Conservation (phyloP, 1,140 invertebrate genomes). For the Magallana angulata region DNA sequence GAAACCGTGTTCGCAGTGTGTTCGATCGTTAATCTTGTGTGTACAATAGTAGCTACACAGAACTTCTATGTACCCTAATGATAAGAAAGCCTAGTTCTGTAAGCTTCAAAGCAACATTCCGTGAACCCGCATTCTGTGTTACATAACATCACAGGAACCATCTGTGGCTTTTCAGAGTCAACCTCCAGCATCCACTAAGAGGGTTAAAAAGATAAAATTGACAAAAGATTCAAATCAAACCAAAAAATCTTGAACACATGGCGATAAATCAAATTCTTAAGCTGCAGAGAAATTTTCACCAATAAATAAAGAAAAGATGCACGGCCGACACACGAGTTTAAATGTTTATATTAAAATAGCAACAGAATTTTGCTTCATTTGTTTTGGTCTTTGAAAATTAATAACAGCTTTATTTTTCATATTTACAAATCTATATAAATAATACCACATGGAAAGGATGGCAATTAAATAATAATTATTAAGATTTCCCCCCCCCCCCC, state of each 20-base stretch:
- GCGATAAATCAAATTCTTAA: slow-evolving; percentile 16
- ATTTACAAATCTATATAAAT: no score
- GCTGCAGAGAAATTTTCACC: background rate
- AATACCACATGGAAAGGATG: no score
- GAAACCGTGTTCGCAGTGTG: background rate
- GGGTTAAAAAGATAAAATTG: slow-evolving; percentile 36
- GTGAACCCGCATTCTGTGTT: background rate
- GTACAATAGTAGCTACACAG: background rate
- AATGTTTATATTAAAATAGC: background rate
- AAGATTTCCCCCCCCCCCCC: no score
- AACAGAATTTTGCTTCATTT: no score
- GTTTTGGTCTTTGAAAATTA: no score
- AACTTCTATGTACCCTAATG: background rate
- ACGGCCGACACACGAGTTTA: background rate
- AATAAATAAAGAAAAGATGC: slow-evolving; percentile 21
- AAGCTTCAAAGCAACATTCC: background rate
- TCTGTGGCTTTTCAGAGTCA: slow-evolving; percentile 6
- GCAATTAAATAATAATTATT: no score
- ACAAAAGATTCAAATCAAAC: slow-evolving; percentile 38
- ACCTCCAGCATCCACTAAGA: slow-evolving; percentile 4
- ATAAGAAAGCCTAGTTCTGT: background rate
- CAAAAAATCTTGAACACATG: background rate
- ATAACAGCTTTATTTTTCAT: no score
- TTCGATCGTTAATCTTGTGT: background rate
- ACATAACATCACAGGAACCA: slow-evolving; percentile 14